A percentile compares a stretch with the other conserved stretches of the same genome.
phyloP scores from a whole-genome alignment of 2,888 invertebrate genomes.

The Calameuta pallipes region DNA sequence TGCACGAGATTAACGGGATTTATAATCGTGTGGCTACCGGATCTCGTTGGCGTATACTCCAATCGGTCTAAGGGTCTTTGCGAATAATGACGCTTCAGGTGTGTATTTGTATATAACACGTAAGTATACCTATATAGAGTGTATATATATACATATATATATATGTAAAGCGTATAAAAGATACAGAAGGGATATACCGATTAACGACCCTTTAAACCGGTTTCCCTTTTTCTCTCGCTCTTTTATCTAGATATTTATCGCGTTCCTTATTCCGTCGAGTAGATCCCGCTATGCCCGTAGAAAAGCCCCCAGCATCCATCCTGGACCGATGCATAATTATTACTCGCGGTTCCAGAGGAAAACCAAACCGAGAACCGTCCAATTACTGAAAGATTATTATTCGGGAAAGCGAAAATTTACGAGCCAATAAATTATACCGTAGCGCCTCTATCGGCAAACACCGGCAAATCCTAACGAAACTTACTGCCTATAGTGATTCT shows the following conservation, averaged over 20 bases:
- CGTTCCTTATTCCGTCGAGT: background rate
- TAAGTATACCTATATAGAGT: background rate
- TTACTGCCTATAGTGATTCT: slow-evolving; percentile 19
- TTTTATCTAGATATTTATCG: background rate
- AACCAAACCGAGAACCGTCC: background rate
- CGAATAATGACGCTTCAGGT: background rate
- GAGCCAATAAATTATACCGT: slow-evolving; percentile 56
- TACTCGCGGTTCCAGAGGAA: background rate
- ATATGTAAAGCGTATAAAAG: background rate
- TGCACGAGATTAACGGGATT: slow-evolving; percentile 54
- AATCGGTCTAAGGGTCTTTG: too few relatives aligned
- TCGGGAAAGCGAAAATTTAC: slow-evolving; percentile 60
- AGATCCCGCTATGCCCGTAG: background rate
- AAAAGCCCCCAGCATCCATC: background rate
- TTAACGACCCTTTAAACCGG: background rate
- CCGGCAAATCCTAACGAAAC: slow-evolving; percentile 55
- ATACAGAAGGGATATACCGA: background rate
- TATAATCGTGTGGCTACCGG: slow-evolving; percentile 41
- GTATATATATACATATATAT: background rate
- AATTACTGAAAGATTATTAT: slow-evolving; percentile 42
- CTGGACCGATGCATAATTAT: background rate
- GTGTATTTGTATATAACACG: background rate
- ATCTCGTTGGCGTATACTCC: too few relatives aligned
- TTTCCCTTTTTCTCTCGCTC: background rate
- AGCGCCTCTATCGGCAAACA: slow-evolving; percentile 30